Evolutionary conservation across 2,797 vertebrate genomes (phyloP).

Genomic region (Enoplosus armatus): DNA sequence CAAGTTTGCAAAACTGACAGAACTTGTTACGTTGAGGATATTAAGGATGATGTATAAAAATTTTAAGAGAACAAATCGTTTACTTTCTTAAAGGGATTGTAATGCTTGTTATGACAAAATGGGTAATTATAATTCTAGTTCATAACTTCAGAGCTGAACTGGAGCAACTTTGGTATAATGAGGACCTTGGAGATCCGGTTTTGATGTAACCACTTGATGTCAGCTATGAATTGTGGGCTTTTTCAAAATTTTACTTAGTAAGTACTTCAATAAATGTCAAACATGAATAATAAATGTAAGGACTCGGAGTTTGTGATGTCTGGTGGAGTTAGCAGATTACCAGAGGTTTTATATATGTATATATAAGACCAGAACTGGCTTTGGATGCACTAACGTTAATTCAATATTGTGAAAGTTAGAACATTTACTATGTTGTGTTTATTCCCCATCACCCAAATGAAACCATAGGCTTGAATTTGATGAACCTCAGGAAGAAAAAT

Average conservation of each 20-base stretch:
- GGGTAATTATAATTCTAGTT: constrained; percentile 48
- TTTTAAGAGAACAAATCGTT: constrained; percentile 36
- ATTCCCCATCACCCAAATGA: background rate
- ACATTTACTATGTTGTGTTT: constrained; percentile 2
- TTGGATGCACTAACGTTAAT: constrained; percentile 13
- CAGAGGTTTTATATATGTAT: constrained; percentile 31
- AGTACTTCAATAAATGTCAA: constrained; percentile 72
- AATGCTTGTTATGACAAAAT: constrained; percentile 52
- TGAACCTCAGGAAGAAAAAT: constrained; percentile 20
- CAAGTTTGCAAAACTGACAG: constrained; percentile 44
- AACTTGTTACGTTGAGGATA: constrained; percentile 8
- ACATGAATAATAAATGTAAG: constrained; percentile 75
- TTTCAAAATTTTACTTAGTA: constrained; percentile 65
- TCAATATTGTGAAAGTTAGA: constrained; percentile 7
- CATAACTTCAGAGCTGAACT: constrained; percentile 59
- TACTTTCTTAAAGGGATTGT: constrained; percentile 42
- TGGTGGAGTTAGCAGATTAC: constrained; percentile 42
- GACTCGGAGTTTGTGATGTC: constrained; percentile 54
- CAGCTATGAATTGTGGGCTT: constrained; percentile 70
- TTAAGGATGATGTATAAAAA: constrained; percentile 24
- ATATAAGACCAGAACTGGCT: constrained; percentile 9
- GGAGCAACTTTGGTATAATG: constrained; percentile 68
- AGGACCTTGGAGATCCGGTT: constrained; percentile 79
- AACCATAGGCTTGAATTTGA: constrained; percentile 8
- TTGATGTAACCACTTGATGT: constrained; percentile 77